Conservation (phyloP, 1,140 invertebrate species). For the Bombyx mandarina region DNA sequence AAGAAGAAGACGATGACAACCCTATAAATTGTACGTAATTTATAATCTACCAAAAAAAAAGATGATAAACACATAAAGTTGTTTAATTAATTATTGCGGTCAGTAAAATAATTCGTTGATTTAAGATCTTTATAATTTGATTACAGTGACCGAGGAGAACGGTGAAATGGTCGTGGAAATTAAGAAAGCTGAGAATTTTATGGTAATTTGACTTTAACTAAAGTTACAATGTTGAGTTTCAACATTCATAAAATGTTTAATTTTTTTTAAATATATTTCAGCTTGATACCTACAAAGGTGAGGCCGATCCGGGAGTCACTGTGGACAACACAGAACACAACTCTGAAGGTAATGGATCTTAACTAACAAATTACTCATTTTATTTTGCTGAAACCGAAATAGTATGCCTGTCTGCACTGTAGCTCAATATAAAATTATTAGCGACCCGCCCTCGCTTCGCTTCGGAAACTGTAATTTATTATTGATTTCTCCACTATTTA, state of each 20-base stretch:
- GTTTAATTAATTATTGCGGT: neutral
- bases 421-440: no score
- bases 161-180: slow-evolving; percentile 60
- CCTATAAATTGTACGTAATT: neutral
- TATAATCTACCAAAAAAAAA: neutral
- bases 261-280: slow-evolving; percentile 10
- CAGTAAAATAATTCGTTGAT: neutral
- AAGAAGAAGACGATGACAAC: slow-evolving; percentile 51
- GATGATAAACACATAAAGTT: neutral
- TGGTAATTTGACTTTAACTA: slow-evolving; percentile 26
- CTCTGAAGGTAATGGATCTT: slow-evolving; percentile 34
- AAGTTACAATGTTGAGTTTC: neutral
- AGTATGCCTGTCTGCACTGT: no score
- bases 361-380: no score
- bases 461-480: no score
- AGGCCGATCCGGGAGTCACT: slow-evolving; percentile 20
- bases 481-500: no score
- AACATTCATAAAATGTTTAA: neutral
- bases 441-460: no score
- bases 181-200: slow-evolving; percentile 47
- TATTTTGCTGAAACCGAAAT: no score
- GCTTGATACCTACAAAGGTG: slow-evolving; percentile 20
- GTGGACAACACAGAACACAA: slow-evolving; percentile 22
- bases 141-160: slow-evolving; percentile 40
- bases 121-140: neutral